A percentile compares a stretch with the other conserved stretches of the same genome.
phyloP scores from a whole-genome alignment of 2,797 vertebrate genomes.

The Schizothorax lantsangensis region DNA sequence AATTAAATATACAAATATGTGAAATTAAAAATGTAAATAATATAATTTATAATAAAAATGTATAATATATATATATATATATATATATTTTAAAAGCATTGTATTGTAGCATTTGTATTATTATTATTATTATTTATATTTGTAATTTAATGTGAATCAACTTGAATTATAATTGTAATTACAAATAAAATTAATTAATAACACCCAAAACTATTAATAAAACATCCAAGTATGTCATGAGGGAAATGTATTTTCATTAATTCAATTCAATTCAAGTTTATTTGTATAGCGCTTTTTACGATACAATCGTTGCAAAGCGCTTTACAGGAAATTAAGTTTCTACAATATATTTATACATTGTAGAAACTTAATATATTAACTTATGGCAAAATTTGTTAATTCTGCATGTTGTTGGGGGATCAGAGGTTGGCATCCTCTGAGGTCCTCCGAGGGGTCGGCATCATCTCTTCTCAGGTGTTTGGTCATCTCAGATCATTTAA shows the following conservation, averaged over 20 bases:
- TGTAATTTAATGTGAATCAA: background rate
- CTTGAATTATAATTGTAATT: background rate
- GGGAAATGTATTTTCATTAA: background rate
- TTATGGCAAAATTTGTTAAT: no score
- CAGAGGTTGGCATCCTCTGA: no score
- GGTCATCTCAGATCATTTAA: no score
- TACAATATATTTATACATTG: no score
- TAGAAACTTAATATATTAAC: no score
- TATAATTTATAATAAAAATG: background rate
- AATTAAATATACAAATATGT: background rate
- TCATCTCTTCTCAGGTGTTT: no score
- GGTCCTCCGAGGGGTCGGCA: no score
- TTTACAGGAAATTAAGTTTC: no score
- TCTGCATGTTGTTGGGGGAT: no score
- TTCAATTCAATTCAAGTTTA: no score
- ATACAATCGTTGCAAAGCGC: no score
- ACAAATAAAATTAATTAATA: background rate
- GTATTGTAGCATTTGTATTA: background rate
- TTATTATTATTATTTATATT: background rate
- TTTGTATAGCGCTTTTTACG: no score
- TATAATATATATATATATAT: background rate
- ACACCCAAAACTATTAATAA: background rate
- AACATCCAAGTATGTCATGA: background rate
- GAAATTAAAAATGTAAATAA: background rate
- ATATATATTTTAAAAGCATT: background rate